Conservation (phyloP, 2,113 vertebrate species). For the Felis catus region F.catus_Fca126_mat1.0 CM031419.1:189232501-189233000, state of each 20-base stretch:
- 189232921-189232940: not conserved
- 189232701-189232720: too few relatives aligned
- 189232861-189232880: not conserved
- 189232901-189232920: not conserved
- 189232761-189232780: too few relatives aligned
- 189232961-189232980: not conserved
- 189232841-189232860: not conserved
- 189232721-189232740: too few relatives aligned
- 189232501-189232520: not conserved
- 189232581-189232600: not conserved
- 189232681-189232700: too few relatives aligned
- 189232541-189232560: not conserved
- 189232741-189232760: too few relatives aligned
- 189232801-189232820: too few relatives aligned
- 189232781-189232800: too few relatives aligned
- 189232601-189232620: not conserved
- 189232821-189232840: too few relatives aligned
- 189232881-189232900: not conserved
- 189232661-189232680: too few relatives aligned
- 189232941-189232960: not conserved
- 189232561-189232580: not conserved
- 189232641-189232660: not conserved
- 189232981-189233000: not conserved
- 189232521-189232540: not conserved
- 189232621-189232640: not conserved